These are phyloP conservation scores for Eupsilia transversa DNA, from an alignment of 2,888 invertebrate species.

Conservation along the genomic window DNA sequence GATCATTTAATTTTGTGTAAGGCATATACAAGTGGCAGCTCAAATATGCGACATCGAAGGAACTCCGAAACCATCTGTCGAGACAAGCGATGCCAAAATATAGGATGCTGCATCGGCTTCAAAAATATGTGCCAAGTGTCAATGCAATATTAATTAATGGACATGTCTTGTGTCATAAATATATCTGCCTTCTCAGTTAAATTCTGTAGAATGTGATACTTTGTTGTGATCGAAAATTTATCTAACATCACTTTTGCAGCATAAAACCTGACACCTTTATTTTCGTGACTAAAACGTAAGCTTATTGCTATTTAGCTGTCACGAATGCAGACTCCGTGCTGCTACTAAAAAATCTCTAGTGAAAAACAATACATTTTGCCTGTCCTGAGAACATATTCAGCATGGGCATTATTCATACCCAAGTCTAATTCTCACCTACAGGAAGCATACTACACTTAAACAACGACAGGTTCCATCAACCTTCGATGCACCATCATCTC, in stretches of 20 bases:
- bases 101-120: background rate
- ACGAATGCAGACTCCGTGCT: background rate
- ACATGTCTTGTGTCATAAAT: background rate
- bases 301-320: background rate
- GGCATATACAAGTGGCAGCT: background rate
- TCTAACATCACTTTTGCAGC: no score
- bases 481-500: constrained; percentile 76
- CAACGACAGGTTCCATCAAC: constrained; percentile 73
- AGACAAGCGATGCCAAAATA: no score
- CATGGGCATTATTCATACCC: background rate
- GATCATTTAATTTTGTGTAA: background rate
- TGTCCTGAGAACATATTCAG: background rate
- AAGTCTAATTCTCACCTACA: constrained; percentile 60
- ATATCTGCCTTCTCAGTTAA: background rate
- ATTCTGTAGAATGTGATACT: background rate
- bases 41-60: background rate
- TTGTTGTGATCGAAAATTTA: no score
- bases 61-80: no score
- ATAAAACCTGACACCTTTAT: no score
- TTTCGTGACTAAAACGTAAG: no score
- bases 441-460: constrained; percentile 76
- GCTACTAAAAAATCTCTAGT: no score
- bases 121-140: background rate
- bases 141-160: background rate
- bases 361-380: background rate